A percentile compares a stretch with the other conserved stretches of the same genome.
These are phyloP conservation scores for Gryllus longicercus DNA, from an alignment of 2,888 invertebrate species.

Conservation along the genomic window DNA sequence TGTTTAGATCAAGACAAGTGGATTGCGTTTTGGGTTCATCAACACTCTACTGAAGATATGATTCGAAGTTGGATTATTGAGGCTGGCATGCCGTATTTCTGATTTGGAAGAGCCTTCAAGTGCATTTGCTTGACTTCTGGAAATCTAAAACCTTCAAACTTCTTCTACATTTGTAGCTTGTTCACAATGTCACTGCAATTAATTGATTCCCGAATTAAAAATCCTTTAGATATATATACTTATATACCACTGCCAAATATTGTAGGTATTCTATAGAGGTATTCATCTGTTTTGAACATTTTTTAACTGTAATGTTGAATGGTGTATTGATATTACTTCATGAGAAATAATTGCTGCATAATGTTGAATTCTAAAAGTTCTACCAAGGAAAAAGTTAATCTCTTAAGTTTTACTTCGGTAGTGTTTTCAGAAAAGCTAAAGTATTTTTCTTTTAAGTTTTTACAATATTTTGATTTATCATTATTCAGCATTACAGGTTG, in stretches of 20 bases:
- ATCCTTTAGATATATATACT: not conserved
- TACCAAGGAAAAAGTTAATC: no score
- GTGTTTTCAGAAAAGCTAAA: no score
- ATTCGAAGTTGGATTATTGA: no score
- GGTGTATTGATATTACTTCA: not conserved
- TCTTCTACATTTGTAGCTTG: not conserved
- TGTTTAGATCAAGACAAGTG: not conserved
- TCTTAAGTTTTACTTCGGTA: no score
- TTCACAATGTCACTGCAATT: not conserved
- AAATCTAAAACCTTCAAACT: not conserved
- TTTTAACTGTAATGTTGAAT: constrained; percentile 17
- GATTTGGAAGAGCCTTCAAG: not conserved
- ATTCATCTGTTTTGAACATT: not conserved
- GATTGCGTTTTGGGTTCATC: no score
- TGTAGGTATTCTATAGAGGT: not conserved
- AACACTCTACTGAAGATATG: no score
- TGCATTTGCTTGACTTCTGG: not conserved
- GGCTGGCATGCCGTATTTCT: not conserved
- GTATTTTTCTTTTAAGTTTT: no score
- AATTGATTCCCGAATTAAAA: not conserved
- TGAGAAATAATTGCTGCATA: no score
- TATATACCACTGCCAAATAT: not conserved
- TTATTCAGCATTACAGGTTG: no score
- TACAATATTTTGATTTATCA: no score
- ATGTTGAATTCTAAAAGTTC: no score